These are phyloP conservation scores for Trichoplusia ni DNA, from an alignment of 1,140 invertebrate genomes.

Conservation along the genomic window DNA sequence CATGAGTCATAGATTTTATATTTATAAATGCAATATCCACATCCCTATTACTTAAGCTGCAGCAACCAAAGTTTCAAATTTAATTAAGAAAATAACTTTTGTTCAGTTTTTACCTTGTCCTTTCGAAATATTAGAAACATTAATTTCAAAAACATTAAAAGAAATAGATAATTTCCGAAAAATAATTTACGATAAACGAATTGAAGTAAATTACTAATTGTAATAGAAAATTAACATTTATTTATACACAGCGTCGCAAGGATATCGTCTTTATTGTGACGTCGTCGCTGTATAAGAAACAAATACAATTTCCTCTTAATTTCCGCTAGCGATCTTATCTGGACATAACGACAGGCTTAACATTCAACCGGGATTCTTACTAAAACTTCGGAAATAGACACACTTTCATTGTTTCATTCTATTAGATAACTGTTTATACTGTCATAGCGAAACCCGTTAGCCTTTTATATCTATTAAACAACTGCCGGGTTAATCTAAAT, in stretches of 20 bases:
- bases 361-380: conserved; percentile 58
- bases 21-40: no score
- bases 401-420: conserved; percentile 31
- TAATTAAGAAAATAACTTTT: no score
- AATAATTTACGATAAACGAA: no score
- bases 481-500: no score
- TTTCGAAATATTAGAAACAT: no score
- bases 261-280: conserved; percentile 63
- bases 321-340: conserved; percentile 74
- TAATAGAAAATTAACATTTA: conserved; percentile 54
- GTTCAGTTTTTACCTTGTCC: no score
- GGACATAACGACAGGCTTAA: conserved; percentile 67
- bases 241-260: conserved; percentile 50
- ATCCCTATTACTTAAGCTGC: no score
- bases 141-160: no score
- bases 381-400: conserved; percentile 57
- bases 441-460: not conserved
- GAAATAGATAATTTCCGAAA: no score
- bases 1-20: no score
- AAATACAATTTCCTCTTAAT: conserved; percentile 79
- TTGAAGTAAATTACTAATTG: not conserved
- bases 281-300: conserved; percentile 72
- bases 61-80: no score
- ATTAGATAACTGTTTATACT: conserved; percentile 16
- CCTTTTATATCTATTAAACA: no score